Conservation (phyloP, 1,140 invertebrate species). For the Magallana gigas region DNA sequence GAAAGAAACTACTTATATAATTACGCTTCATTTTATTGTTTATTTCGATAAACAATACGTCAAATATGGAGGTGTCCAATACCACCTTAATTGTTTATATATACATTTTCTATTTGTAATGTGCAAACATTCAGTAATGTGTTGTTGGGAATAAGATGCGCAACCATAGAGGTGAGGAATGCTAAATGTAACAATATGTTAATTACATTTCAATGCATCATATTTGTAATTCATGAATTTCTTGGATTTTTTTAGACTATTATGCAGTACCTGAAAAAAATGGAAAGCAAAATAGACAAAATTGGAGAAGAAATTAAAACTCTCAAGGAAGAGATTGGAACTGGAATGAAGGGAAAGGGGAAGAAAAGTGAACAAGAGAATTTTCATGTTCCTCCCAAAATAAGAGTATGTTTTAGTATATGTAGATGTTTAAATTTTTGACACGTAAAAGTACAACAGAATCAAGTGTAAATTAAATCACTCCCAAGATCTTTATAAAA, state of each 20-base stretch:
- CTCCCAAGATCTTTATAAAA: neutral
- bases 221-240: too few relatives aligned
- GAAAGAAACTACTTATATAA: too few relatives aligned
- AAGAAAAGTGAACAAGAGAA: neutral
- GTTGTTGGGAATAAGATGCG: too few relatives aligned
- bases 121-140: too few relatives aligned
- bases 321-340: neutral
- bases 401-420: neutral
- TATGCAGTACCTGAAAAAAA: neutral
- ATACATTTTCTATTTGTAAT: too few relatives aligned
- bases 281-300: neutral
- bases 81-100: too few relatives aligned
- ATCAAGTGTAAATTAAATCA: neutral
- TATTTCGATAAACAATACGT: too few relatives aligned
- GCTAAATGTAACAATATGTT: too few relatives aligned
- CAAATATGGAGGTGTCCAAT: too few relatives aligned
- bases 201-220: too few relatives aligned
- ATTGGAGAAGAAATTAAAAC: neutral
- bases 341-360: neutral
- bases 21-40: too few relatives aligned
- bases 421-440: neutral
- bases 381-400: slow-evolving; percentile 4
- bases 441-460: neutral
- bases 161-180: too few relatives aligned
- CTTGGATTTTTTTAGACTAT: neutral